Evolutionary conservation across 2,797 vertebrate genomes (phyloP), one percentile per base, ranked within the genome.

Genomic region (Pogonophryne albipinna): DNA sequence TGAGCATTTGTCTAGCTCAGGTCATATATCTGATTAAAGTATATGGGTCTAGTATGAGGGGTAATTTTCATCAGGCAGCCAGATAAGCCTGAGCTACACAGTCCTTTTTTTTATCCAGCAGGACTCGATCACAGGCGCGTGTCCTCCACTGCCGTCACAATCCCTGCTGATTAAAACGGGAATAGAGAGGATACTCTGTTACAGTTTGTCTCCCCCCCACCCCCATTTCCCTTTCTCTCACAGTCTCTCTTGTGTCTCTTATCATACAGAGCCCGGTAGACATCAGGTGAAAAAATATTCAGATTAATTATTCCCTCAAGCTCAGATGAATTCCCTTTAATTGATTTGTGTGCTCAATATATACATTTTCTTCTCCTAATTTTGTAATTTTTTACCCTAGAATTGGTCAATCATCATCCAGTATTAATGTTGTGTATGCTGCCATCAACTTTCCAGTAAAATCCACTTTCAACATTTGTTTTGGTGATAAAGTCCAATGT

Each of bases 1-100:
- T 63, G n/a, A 82, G 84, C 72, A 23, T 84, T 88, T 78, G 72
- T 88, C 85, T 89, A 68, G 74, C 62, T 78, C 20, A 45, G 88
- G 79, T 91, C 87, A 86, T 84, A 86, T 84, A 82, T 85, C 90
- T 91, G 91, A 93, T 91, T 91, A 88, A 84, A 88, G 79, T 78
- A 74, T 64, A 61, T 46, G 80, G 86, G 80, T 82, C 79, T 64
- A 66, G 84, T 87, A 69, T 74, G 78, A 82, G 82, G 82, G 84
- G 82, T 82, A 74, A 84, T 82, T 87, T 87, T 86, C 87, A 89
- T 93, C 91, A 93, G 78, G 81, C 74, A 67, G 76, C 50, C 74
- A 88, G 91, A 91, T 90, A 87, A 91, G 83, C 84, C 71, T 10
- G 77, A 80, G 80, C 63, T 12, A 47, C 86, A 74, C 71, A 83